Evolutionary conservation across 1,140 invertebrate species (phyloP).

Genomic region (Neocloeon triangulifer): DNA sequence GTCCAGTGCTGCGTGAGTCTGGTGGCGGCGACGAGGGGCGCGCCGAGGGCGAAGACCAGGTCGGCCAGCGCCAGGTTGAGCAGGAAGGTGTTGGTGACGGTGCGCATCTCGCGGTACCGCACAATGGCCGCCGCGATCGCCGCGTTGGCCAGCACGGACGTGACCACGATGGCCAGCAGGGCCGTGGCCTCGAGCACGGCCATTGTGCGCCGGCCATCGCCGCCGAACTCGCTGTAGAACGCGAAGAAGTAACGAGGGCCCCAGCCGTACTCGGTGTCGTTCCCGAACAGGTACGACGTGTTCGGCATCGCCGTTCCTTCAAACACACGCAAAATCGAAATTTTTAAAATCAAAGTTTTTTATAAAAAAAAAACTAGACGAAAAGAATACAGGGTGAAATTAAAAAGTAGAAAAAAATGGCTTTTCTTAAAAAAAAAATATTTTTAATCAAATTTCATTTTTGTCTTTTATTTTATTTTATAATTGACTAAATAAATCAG

Average conservation of each 20-base stretch:
- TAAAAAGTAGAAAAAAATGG: no score
- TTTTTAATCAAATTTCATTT: no score
- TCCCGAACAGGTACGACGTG: slow-evolving; percentile 3
- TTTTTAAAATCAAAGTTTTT: no score
- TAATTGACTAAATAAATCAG: no score
- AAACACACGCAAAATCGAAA: no score
- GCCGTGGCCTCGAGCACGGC: slow-evolving; percentile 17
- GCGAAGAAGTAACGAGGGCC: slow-evolving; percentile 24
- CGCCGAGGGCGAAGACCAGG: slow-evolving; percentile 28
- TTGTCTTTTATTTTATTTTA: no score
- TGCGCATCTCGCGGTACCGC: slow-evolving; percentile 39
- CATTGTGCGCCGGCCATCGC: slow-evolving; percentile 9
- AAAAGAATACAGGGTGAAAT: no score
- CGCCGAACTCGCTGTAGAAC: slow-evolving; percentile 25
- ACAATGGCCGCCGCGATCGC: slow-evolving; percentile 19
- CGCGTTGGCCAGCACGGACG: slow-evolving; percentile 19
- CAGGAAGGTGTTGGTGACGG: slow-evolving; percentile 51
- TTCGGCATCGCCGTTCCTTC: slow-evolving; percentile 6
- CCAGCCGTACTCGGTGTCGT: slow-evolving; percentile 15
- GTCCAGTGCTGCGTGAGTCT: slow-evolving; percentile 24
- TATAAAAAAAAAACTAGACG: no score
- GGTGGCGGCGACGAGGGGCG: slow-evolving; percentile 26
- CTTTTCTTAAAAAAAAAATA: no score
- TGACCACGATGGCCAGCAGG: slow-evolving; percentile 17
- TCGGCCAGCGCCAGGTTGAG: slow-evolving; percentile 44